Base-by-base conservation (phyloP, 1,140 invertebrate genomes). In the Drosophila funebris region DNA sequence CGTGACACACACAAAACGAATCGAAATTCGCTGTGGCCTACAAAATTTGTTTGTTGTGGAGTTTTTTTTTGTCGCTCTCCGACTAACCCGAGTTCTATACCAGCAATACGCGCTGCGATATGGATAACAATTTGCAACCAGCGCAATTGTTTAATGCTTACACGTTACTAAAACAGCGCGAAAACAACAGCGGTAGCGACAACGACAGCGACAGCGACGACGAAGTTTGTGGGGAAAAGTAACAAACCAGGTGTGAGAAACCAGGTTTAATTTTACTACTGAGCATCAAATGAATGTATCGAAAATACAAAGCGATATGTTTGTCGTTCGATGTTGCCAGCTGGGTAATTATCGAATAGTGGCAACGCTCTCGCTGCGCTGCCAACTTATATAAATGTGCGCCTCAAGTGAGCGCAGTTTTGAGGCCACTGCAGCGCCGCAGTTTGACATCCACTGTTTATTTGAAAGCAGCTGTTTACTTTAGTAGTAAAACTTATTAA, bases 1-100 rank as follows among this genome's bases (percentile, higher is more conserved):
- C 82, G 82, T 85, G 82, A 85, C 82, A 87, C 77, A 68, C 62
- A 60, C 57, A 77, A 71, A 72, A 64, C 58, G 52, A 69, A 73
- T 48, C 39, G 50, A 57, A 62, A 48, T 44, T 67, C 68, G 31
- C 48, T 68, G 64, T 58, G 64, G 56, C 70, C 63, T 73, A 80
- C 71, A 64, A 54, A 85, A 58, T 69, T 50, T 43, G 20, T 41
- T 61, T 50, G 36, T 52, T 36, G 61, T 16, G 57, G 61, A 13
- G 53, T 46, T 62, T 50, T 61, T 66, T 74, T 46, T 62, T 37
- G 31, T 39, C 27, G 36, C 36, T 70, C 50, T 46, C 24, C 43
- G 68, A 71, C 43, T 56, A 71, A 66, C 60, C 44, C 46, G 62
- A 66, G 53, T 60, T 67, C 37, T 13, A 33, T 53, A 37, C 52